A percentile compares a stretch with the other conserved stretches of the same genome.
Conservation (phyloP, 1,140 invertebrate genomes). For the Drosophila pruinosa region DNA sequence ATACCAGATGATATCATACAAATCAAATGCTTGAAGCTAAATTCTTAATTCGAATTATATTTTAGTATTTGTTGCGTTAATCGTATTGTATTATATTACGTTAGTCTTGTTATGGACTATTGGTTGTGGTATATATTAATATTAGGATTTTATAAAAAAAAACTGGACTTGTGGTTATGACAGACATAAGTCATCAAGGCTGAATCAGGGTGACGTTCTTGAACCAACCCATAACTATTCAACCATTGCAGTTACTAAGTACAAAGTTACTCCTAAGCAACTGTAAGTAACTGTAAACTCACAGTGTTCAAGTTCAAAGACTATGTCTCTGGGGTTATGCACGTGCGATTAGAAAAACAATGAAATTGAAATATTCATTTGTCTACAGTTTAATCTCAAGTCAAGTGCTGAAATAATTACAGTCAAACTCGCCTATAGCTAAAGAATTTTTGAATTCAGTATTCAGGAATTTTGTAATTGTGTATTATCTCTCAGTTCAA, state of each 20-base stretch:
- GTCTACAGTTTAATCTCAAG: slow-evolving; percentile 21
- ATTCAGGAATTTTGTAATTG: background rate
- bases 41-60: no score
- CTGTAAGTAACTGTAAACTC: background rate
- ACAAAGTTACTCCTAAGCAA: background rate
- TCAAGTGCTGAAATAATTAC: background rate
- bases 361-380: background rate
- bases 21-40: background rate
- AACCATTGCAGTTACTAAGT: slow-evolving; percentile 12
- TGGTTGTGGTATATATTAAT: background rate
- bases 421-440: background rate
- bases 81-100: no score
- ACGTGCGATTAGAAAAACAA: slow-evolving; percentile 31
- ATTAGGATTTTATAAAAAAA: background rate
- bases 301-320: slow-evolving; percentile 63
- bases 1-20: slow-evolving; percentile 15
- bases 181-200: background rate
- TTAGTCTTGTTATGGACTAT: background rate
- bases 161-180: slow-evolving; percentile 26
- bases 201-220: background rate
- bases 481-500: background rate
- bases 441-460: background rate
- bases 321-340: slow-evolving; percentile 15
- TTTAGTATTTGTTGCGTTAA: no score
- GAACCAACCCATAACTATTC: background rate